Evolutionary conservation across 2,888 invertebrate species (phyloP).

Genomic region (Cerastis rubricosa): DNA sequence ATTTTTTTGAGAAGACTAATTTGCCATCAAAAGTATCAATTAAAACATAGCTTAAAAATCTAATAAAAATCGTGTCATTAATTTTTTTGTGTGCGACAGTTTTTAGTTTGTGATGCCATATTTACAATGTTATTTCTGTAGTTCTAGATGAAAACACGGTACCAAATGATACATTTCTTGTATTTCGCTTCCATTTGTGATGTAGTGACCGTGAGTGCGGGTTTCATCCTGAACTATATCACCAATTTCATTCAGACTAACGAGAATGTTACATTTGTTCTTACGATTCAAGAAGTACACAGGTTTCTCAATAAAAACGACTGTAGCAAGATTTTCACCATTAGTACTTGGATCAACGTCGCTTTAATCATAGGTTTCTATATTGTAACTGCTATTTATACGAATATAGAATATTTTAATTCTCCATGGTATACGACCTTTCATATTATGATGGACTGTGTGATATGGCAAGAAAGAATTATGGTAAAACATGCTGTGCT

Average conservation of each 20-base stretch:
- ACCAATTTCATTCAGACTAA: conserved; percentile 14
- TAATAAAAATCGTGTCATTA: conserved; percentile 4
- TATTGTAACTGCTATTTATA: not conserved
- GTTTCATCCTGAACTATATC: conserved; percentile 34
- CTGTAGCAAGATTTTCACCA: not conserved
- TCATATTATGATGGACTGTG: not conserved
- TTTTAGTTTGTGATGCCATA: not conserved
- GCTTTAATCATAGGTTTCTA: not conserved
- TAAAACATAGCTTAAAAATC: conserved; percentile 14
- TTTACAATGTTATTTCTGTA: not conserved
- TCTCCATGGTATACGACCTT: not conserved
- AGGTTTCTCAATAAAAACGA: conserved; percentile 22
- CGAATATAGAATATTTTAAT: not conserved
- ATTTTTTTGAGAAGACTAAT: conserved; percentile 17
- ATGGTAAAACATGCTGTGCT: too few relatives aligned
- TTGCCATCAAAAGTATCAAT: conserved; percentile 10
- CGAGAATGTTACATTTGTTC: conserved; percentile 34
- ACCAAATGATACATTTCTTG: not conserved
- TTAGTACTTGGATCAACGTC: conserved; percentile 35
- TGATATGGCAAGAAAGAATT: too few relatives aligned
- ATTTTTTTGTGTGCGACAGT: not conserved
- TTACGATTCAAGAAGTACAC: conserved; percentile 44
- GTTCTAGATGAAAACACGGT: not conserved
- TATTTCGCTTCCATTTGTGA: conserved; percentile 16
- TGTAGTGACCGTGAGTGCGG: not conserved